Conservation (phyloP, 2,888 invertebrate species). For the Phyto melanocephala region DNA sequence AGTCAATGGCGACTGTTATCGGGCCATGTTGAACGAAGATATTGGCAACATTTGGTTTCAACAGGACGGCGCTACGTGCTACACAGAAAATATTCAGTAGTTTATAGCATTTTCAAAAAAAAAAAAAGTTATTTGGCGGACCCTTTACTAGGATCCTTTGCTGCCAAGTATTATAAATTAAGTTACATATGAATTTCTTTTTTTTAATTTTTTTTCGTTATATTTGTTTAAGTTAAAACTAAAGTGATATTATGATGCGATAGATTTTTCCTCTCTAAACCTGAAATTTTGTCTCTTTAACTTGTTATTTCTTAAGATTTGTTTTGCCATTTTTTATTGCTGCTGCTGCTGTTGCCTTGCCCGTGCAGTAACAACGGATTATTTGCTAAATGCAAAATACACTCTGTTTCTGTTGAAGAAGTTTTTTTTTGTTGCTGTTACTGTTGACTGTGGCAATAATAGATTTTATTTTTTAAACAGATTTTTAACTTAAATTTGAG, state of each 20-base stretch:
- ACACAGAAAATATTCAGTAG: no score
- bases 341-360: not conserved
- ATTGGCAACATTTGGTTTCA: no score
- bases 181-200: not conserved
- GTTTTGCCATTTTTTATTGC: not conserved
- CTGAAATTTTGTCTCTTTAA: slow-evolving; percentile 23
- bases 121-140: no score
- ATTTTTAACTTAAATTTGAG: slow-evolving; percentile 29
- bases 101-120: no score
- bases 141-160: no score
- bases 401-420: not conserved
- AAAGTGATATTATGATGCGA: slow-evolving; percentile 61
- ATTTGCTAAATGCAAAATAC: slow-evolving; percentile 58
- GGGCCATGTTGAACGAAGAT: no score
- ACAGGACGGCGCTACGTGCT: no score
- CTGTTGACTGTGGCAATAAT: slow-evolving; percentile 27
- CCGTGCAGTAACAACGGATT: slow-evolving; percentile 47
- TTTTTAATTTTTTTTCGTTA: not conserved
- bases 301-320: not conserved
- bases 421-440: not conserved
- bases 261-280: slow-evolving; percentile 52
- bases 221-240: slow-evolving; percentile 24
- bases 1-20: no score
- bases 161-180: no score
- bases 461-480: slow-evolving; percentile 24